phyloP scores from a whole-genome alignment of 1,140 invertebrate species.

The Atta texana region DNA sequence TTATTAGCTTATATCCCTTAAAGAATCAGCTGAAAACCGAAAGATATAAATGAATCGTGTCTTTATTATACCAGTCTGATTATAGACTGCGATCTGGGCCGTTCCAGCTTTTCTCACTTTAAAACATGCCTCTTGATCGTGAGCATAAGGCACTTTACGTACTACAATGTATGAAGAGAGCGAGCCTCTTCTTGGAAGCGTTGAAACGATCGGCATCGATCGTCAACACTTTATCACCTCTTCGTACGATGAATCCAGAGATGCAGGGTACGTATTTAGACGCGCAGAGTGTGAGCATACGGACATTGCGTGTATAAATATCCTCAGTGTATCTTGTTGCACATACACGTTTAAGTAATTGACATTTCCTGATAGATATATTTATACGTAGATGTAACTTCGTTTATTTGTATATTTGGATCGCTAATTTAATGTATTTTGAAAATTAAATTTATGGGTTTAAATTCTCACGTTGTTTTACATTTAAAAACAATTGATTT shows the following conservation, averaged over 20 bases:
- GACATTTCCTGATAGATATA: conserved; percentile 57
- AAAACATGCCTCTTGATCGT: neutral
- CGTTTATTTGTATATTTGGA: conserved; percentile 37
- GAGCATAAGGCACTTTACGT: conserved; percentile 48
- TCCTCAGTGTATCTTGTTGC: conserved; percentile 55
- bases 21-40: conserved; percentile 67
- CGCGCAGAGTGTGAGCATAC: conserved; percentile 15
- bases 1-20: neutral
- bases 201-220: conserved; percentile 51
- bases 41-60: conserved; percentile 75
- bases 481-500: neutral
- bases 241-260: conserved; percentile 11
- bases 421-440: neutral
- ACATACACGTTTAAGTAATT: conserved; percentile 52
- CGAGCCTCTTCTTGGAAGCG: conserved; percentile 60
- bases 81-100: conserved; percentile 83
- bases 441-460: conserved; percentile 30
- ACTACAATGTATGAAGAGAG: conserved; percentile 63
- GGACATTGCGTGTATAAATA: conserved; percentile 54
- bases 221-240: conserved; percentile 55
- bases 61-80: conserved; percentile 75
- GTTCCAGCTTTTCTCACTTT: conserved; percentile 59
- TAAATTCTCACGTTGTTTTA: neutral
- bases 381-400: conserved; percentile 41
- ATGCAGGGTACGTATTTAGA: conserved; percentile 53